Percentiles rank a stretch among this genome's conserved stretches.
These are phyloP conservation scores for Fundulus diaphanus DNA, from an alignment of 2,797 vertebrate genomes.

Conservation along the genomic window DNA sequence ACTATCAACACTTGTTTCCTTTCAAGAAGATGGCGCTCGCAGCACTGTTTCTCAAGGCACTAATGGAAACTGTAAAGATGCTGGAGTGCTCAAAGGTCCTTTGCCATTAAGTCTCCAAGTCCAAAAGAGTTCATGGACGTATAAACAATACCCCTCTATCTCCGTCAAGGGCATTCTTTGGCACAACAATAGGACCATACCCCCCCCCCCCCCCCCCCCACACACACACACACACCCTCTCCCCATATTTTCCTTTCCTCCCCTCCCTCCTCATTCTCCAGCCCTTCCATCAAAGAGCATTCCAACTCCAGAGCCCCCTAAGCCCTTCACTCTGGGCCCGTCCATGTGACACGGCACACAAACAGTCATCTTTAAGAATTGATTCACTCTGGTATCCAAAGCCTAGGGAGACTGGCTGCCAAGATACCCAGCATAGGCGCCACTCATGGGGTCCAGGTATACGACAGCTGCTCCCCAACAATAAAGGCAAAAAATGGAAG, in stretches of 20 bases:
- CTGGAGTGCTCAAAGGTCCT: slow-evolving; percentile 42
- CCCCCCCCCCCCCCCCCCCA: no score
- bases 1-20: slow-evolving; percentile 53
- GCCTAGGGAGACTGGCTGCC: slow-evolving; percentile 79
- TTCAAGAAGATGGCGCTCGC: slow-evolving; percentile 22
- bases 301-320: slow-evolving; percentile 81
- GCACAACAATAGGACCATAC: slow-evolving; percentile 78
- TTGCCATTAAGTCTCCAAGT: slow-evolving; percentile 53
- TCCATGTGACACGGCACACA: slow-evolving; percentile 73
- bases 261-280: slow-evolving; percentile 77
- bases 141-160: slow-evolving; percentile 73
- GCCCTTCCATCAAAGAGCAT: slow-evolving; percentile 82
- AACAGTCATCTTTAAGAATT: slow-evolving; percentile 87
- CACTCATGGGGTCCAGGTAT: slow-evolving; percentile 82
- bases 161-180: slow-evolving; percentile 81
- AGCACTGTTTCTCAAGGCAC: slow-evolving; percentile 9
- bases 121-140: slow-evolving; percentile 67
- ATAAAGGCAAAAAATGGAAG: slow-evolving; percentile 82
- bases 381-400: slow-evolving; percentile 84
- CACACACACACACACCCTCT: no score
- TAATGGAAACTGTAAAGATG: slow-evolving; percentile 25
- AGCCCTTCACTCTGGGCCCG: slow-evolving; percentile 76
- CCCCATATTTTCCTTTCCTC: slow-evolving; percentile 78
- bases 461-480: slow-evolving; percentile 84
- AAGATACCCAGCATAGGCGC: slow-evolving; percentile 82